Base-by-base conservation (phyloP, 2,797 vertebrate genomes). In the Coranthus polyacanthus region DNA sequence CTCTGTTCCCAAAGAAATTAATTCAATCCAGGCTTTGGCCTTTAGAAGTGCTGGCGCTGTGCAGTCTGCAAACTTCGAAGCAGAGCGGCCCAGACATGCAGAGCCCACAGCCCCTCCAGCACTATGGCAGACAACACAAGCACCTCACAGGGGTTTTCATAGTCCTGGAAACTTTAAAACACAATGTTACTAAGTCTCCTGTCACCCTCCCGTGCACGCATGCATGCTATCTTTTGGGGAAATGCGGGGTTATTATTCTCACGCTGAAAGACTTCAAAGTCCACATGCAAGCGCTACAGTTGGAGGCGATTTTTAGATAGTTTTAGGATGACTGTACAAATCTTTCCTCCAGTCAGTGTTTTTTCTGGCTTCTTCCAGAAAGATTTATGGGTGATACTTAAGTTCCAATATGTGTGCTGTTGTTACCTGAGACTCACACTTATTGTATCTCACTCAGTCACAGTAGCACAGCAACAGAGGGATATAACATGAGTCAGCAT, bases 51-150 rank as follows among this genome's bases (percentile, higher is more conserved):
- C 66, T 86, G 73, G 81, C 72, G 56, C 77, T 85, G 74, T 84
- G 71, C 72, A 72, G 82, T 86, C 84, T 87, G 41, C 62, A 68
- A 16, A 65, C 46, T 37, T 73, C 73, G 74, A 74, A n/a, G 54
- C 68, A 75, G 84, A 86, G 84, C 55, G 6, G 92, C 84, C 88
- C 90, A 89, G 90, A 89, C 89, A 82, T 85, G 91, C 84, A 83
- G 68, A 64, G 45, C 86, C 76, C 80, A 68, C 69, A 82, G 82
- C 65, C 87, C 91, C 87, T 88, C 44, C 79, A 90, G 88, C 89
- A 18, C 46, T 76, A 65, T 57, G 71, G 82, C 84, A 91, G 75
- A 88, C 83, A 83, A 78, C 74, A 79, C 69, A 77, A 75, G 78
- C 47, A 52, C 54, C 68, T 83, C 52, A 61, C 81, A 29, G 39